Percentiles rank a stretch among this genome's conserved stretches.
Conservation (phyloP, 2,797 vertebrate genomes). For the Neosilurus mollespiculum region DNA sequence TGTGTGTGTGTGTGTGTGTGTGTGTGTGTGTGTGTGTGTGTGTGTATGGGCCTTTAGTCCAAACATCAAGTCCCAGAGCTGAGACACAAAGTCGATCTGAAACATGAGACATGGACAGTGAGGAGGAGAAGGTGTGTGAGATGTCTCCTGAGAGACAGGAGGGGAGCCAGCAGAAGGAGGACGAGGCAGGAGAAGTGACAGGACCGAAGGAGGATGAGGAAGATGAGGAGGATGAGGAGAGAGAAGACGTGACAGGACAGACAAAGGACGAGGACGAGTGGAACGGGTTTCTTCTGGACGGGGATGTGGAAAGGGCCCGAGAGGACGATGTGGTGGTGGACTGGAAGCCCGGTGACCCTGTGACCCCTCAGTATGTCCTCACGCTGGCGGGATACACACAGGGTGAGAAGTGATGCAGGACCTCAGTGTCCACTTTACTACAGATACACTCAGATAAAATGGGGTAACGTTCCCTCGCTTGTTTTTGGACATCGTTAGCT, state of each 20-base stretch:
- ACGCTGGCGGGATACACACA: conserved; percentile 61
- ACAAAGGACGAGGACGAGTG: conserved; percentile 54
- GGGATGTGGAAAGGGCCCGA: neutral
- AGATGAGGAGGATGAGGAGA: neutral
- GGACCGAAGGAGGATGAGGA: conserved; percentile 23
- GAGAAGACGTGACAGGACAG: conserved; percentile 20
- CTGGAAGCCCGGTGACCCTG: conserved; percentile 55
- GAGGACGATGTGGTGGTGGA: conserved; percentile 43
- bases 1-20: conserved; percentile 7
- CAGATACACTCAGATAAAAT: neutral
- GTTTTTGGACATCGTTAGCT: neutral
- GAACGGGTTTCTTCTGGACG: conserved; percentile 58
- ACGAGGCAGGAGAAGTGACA: conserved; percentile 24
- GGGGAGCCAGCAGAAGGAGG: conserved; percentile 15
- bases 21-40: conserved; percentile 6
- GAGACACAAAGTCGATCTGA: neutral
- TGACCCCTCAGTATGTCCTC: conserved; percentile 63
- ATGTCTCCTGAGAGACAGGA: conserved; percentile 17
- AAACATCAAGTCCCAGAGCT: neutral
- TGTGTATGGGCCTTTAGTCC: neutral
- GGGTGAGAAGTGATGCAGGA: conserved; percentile 56
- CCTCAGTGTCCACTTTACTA: neutral
- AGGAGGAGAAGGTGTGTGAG: conserved; percentile 54
- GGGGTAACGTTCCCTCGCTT: neutral
- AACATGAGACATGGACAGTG: conserved; percentile 36